Base-by-base conservation (phyloP, 2,113 vertebrate genomes). In the Sceloporus undulatus region DNA sequence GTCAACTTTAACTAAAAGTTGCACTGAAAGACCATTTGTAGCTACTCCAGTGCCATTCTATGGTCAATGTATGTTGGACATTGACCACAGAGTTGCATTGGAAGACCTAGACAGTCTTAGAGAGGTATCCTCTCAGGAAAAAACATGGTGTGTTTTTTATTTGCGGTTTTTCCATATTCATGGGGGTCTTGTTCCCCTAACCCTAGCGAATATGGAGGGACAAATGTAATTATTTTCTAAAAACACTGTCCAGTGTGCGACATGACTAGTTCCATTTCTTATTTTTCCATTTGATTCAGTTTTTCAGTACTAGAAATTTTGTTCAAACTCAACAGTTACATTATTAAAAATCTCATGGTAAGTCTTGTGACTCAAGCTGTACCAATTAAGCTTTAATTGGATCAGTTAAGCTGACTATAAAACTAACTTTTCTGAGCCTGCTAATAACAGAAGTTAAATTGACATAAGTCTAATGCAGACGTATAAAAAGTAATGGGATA, bases 271-370 rank as follows among this genome's bases (percentile, higher is more conserved):
- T 77, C 42, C 14, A n/a, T 70, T 71, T 71, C 42, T 77, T 27
- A 3, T 10, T 52, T 71, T 71, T 27, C 40, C 40, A 29, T 7
- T 70, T 48, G n/a, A 34, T 52, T 4, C 18, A 19, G 52, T 73
- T 84, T 78, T 85, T 70, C 85, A 79, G 19, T 25, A 38, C 29
- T 86, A 75, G 73, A 54, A 42, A 62, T 54, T 62, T n/a, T 85
- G 38, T 34, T 75, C 52, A 40, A 54, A 79, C 42, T 70, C 40
- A 52, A 34, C n/a, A 70, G 48, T 34, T 70, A 68, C 29, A 86
- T 52, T 79, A 27, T 83, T 40, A 83, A 83, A 48, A 4, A 70
- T 62, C 74, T 81, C 66, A 23, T 56, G 21, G 52, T 42, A 73
- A 87, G 23, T n/a, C 42, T 70, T 86, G n/a, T 77, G 34, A 19